Conservation (phyloP, 2,888 invertebrate genomes). For the Melipona bicolor region DNA sequence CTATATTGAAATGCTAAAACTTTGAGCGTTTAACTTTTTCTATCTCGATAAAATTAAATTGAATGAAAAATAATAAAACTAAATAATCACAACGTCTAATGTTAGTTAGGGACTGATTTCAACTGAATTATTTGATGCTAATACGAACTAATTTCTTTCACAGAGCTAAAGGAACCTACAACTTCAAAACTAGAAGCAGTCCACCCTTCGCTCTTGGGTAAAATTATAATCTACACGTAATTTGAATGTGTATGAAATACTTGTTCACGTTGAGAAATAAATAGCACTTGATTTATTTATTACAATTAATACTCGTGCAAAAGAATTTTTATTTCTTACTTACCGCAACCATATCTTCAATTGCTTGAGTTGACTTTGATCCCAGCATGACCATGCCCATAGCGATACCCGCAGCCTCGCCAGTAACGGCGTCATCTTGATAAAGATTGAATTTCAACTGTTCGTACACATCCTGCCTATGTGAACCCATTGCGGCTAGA, state of each 20-base stretch:
- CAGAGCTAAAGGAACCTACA: constrained; percentile 58
- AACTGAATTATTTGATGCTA: neutral
- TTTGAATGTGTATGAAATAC: neutral
- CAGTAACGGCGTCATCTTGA: constrained; percentile 99
- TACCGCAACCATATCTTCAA: constrained; percentile 96
- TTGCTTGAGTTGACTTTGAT: constrained; percentile 94
- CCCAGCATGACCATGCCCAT: constrained; percentile 99
- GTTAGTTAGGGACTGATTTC: neutral
- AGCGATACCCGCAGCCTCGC: constrained; percentile 99
- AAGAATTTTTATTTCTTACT: constrained; percentile 78
- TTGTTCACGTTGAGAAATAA: neutral
- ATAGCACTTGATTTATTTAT: neutral
- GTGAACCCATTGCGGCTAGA: constrained; percentile 99
- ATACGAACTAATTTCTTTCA: constrained; percentile 18
- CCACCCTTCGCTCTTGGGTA: constrained; percentile 40
- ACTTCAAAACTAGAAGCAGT: constrained; percentile 31
- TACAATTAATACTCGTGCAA: neutral
- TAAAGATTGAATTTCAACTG: constrained; percentile 98
- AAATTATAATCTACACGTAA: neutral
- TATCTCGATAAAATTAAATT: too few species aligned
- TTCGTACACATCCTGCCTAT: constrained; percentile 97
- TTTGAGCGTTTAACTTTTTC: too few species aligned
- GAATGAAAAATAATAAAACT: too few species aligned
- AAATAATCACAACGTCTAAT: too few species aligned
- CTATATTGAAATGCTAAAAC: too few species aligned